A percentile compares a stretch with the other conserved stretches of the same genome.
Evolutionary conservation across 2,888 invertebrate genomes (phyloP).

Genomic region (Vannuccia rotundouncinata): DNA sequence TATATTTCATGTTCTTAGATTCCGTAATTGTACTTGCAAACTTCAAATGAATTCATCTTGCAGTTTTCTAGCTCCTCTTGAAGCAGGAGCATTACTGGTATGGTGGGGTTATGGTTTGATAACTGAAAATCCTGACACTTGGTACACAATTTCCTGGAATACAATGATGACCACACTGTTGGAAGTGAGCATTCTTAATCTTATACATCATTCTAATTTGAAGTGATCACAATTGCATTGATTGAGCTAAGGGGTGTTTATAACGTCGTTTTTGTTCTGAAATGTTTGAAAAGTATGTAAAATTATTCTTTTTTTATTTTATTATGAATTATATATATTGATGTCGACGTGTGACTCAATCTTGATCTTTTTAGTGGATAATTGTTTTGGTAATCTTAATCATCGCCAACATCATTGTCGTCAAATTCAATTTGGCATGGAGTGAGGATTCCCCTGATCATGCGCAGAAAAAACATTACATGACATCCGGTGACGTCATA

Average conservation of each 20-base stretch:
- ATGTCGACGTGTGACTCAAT: too few species aligned
- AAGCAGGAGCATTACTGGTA: constrained; percentile 46
- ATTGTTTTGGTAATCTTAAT: background rate
- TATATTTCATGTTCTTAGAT: too few species aligned
- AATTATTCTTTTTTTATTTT: too few species aligned
- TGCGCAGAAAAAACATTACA: background rate
- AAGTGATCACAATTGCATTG: too few species aligned
- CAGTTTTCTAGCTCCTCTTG: constrained; percentile 45
- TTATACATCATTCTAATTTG: too few species aligned
- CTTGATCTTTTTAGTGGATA: background rate
- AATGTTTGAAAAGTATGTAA: too few species aligned
- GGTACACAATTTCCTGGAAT: background rate
- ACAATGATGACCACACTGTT: background rate
- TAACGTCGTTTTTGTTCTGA: too few species aligned
- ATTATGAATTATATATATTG: too few species aligned
- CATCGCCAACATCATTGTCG: background rate
- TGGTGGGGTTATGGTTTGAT: constrained; percentile 48
- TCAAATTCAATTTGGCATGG: background rate
- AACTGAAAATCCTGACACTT: background rate
- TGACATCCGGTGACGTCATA: background rate
- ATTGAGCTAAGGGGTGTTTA: too few species aligned
- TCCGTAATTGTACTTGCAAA: too few species aligned
- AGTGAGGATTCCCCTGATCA: background rate
- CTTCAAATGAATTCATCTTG: background rate
- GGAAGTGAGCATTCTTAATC: too few species aligned